Conservation (phyloP, 2,797 vertebrate species). For the Eulemur coronatus region DNA sequence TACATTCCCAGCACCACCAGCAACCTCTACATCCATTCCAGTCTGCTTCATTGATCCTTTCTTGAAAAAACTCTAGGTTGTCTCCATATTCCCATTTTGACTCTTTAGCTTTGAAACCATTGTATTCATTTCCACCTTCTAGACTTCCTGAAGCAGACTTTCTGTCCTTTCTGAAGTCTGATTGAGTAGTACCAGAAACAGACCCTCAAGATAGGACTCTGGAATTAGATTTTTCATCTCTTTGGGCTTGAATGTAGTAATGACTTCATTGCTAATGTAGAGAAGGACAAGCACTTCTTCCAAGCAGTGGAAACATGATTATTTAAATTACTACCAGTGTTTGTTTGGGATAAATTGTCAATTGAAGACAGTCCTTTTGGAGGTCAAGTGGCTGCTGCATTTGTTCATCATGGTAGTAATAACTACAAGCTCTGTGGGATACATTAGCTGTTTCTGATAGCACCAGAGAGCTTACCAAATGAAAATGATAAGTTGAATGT, state of each 20-base stretch:
- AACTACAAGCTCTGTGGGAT: not conserved
- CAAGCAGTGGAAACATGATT: not conserved
- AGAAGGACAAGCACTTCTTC: not conserved
- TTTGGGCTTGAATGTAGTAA: slow-evolving; percentile 1
- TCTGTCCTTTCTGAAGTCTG: not conserved
- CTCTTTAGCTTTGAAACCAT: not conserved
- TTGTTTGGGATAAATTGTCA: slow-evolving; percentile 1
- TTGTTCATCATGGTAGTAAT: not conserved
- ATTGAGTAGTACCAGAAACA: not conserved
- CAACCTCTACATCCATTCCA: not conserved
- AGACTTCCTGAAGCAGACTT: not conserved
- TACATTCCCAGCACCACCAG: not conserved
- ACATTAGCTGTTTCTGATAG: not conserved
- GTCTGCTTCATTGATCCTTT: not conserved
- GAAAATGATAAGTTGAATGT: not conserved
- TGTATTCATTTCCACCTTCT: not conserved
- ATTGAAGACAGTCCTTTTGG: slow-evolving; percentile 13
- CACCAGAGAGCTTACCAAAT: slow-evolving; percentile 8
- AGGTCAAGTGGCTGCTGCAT: not conserved
- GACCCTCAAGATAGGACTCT: not conserved
- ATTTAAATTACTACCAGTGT: not conserved
- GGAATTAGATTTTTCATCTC: not conserved
- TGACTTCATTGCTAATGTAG: not conserved
- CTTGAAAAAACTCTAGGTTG: not conserved
- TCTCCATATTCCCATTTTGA: not conserved